A percentile compares a stretch with the other conserved stretches of the same genome.
These are phyloP conservation scores for Platycnemis pennipes DNA, from an alignment of 2,888 invertebrate species.

Conservation along the genomic window DNA sequence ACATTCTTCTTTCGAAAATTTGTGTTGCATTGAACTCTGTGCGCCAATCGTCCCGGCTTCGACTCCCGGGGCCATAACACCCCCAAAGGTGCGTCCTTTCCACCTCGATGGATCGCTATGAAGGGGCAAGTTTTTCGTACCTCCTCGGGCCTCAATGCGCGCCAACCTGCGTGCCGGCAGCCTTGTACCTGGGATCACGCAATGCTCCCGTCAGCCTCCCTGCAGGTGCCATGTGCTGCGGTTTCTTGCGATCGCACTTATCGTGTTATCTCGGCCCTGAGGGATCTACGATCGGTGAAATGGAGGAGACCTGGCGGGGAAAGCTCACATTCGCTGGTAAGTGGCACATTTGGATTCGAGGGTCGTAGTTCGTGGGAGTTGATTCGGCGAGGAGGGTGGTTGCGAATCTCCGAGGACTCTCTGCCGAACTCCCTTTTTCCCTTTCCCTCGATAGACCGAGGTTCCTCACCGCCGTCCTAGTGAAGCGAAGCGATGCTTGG, in stretches of 20 bases:
- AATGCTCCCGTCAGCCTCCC: background rate
- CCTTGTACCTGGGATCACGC: background rate
- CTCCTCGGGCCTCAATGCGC: background rate
- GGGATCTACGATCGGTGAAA: background rate
- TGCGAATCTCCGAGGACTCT: too few relatives aligned
- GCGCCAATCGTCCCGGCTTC: background rate
- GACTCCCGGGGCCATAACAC: background rate
- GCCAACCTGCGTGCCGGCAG: background rate
- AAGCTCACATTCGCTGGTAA: slow-evolving; percentile 57
- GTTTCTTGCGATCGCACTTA: slow-evolving; percentile 57
- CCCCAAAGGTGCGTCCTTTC: background rate
- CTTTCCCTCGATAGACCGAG: background rate
- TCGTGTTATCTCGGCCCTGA: slow-evolving; percentile 57
- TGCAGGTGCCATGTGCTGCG: slow-evolving; percentile 32
- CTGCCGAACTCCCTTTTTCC: background rate
- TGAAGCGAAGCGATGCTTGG: background rate
- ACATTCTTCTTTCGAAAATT: background rate
- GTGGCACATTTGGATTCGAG: slow-evolving; percentile 53
- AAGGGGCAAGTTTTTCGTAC: background rate
- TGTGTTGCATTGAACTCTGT: background rate
- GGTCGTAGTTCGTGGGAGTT: background rate
- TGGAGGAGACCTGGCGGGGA: slow-evolving; percentile 39
- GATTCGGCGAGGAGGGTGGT: background rate
- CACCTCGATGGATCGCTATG: slow-evolving; percentile 40
- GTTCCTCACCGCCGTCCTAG: background rate